Base-by-base conservation (phyloP, 2,888 invertebrate species). In the Drosophila quinaria region DNA sequence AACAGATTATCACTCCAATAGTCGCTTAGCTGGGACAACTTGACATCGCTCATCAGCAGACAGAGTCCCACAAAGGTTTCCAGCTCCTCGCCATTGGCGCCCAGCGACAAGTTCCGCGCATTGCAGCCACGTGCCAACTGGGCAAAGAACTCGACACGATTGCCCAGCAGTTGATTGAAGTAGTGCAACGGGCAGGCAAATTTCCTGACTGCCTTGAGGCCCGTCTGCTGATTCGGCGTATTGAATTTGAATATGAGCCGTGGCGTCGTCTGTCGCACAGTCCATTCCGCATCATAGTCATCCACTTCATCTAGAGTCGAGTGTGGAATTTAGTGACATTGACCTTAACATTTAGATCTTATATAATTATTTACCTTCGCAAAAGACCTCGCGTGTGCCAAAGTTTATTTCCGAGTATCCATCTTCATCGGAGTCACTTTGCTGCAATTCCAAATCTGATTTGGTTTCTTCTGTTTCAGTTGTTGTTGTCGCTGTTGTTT, bases 401-500 rank as follows among this genome's bases (percentile, higher is more conserved):
- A 71, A 68, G 31, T 78, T 78, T 0, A 85, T 68, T 46, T 89
- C 89, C 1, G 88, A 87, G 29, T 89, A 88, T 8, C 90, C 88
- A 29, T 89, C 90, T 25, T 89, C 90, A 29, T 89, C 89, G 3
- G 80, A 81, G 29, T 89, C 89, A 50, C 88, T 89, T 51, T 80
- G 78, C 47, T 89, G 81, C 49, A 70, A 61, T 4, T 88, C 89
- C 47, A 80, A 17, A 4, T 78, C 78, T 4, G 46, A 41, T 29
- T 74, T 71, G 4, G 8, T n/a, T 10, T 75, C 67, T 4, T 67
- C 67, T 13, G 37, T 11, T 4, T 49, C 39, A 25, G 49, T 11
- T 33, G 49, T 19, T 17, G 33, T 13, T 9, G 4, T 17, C 10
- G 13, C 15, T 35, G 55, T 25, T 15, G 31, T 15, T 13, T 17